Evolutionary conservation across 64 coral and sea anemone species (phyloP), one percentile per base, ranked within the genome.

Genomic region (Cladopsammia gracilis): DNA sequence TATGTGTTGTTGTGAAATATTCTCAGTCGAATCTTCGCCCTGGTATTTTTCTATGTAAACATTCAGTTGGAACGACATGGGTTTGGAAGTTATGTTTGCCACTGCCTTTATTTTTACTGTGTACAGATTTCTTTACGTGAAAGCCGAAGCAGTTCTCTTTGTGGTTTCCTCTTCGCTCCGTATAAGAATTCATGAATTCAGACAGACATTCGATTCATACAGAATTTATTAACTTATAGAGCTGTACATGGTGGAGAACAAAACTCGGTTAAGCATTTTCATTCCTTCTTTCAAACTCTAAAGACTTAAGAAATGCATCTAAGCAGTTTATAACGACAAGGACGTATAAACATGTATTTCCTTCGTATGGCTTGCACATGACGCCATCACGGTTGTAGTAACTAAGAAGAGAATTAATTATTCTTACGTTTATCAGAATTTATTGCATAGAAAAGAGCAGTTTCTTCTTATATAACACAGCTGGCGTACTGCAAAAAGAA

Each of bases 41-140:
- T 18, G 59, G 80, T 67, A 84, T 67, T 68, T 82, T 66, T 18
- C 80, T 50, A 51, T 67, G 42, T 84, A 68, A 66, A 67, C 43
- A 84, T 84, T n/a, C 44, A 50, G 18, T 23, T 84, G 68, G 43
- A 11, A 51, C 43, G 16, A 47, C 3, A 65, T 12, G 75, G 50
- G n/a, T 22, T 77, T 57, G 48, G 48, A 56, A 24, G 11, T 77
- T 57, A 8, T 48, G 48, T 48, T 53, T 51, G 14, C 7, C 10
- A 77, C 23, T 77, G n/a, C 49, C 75, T 57, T 77, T 64, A 64
- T 15, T 64, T 64, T 57, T 57, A 57, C 54, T 13, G 0, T 13
- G 54, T 57, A 10, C 34, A 56, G 12, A 56, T 56, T 49, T 20
- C 72, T 48, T 75, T 75, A 19, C 15, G 53, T 7, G 7, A 56